Conservation (phyloP, 2,888 invertebrate species). For the Apotomis betuletana region DNA sequence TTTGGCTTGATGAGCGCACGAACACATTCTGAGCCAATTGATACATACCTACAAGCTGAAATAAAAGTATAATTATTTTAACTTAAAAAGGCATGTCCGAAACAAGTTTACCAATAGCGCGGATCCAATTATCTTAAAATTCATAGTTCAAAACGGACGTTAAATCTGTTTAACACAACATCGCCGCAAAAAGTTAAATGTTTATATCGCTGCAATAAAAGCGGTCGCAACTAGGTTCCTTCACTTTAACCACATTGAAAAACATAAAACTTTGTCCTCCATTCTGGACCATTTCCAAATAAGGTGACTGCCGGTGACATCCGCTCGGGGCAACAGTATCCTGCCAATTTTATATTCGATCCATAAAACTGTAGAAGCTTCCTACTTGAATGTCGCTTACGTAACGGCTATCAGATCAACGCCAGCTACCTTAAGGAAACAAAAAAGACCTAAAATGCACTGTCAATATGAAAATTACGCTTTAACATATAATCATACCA, state of each 20-base stretch:
- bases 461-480: too few relatives aligned
- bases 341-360: conserved; percentile 51
- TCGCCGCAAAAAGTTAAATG: conserved; percentile 31
- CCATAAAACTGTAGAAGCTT: conserved; percentile 45
- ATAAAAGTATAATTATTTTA: too few relatives aligned
- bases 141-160: conserved; percentile 4
- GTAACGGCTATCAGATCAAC: too few relatives aligned
- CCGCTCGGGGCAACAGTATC: conserved; percentile 66
- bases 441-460: too few relatives aligned
- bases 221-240: conserved; percentile 52
- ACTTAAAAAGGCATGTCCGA: too few relatives aligned
- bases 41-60: too few relatives aligned
- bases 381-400: too few relatives aligned
- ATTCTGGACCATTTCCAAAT: conserved; percentile 79
- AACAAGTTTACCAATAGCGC: too few relatives aligned
- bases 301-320: conserved; percentile 79
- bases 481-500: too few relatives aligned
- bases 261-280: conserved; percentile 76
- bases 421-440: too few relatives aligned
- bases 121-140: neutral
- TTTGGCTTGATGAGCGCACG: too few relatives aligned
- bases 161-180: conserved; percentile 20
- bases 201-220: conserved; percentile 36
- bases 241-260: conserved; percentile 76
- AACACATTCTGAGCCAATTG: too few relatives aligned